Conservation (phyloP, 2,888 invertebrate species). For the Trachelus tabidus region DNA sequence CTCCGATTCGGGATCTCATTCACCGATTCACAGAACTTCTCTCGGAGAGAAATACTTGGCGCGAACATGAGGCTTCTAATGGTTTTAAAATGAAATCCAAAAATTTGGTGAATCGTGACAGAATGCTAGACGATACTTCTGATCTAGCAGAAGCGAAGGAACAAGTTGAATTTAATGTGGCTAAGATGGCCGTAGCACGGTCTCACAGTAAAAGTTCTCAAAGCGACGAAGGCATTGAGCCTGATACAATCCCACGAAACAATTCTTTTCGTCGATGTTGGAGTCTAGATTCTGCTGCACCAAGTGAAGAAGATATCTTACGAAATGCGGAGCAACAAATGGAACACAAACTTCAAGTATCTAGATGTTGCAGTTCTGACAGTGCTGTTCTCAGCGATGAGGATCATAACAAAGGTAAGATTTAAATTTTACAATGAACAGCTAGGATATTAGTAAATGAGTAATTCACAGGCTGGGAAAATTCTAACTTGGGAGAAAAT, state of each 20-base stretch:
- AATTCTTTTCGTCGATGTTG: conserved; percentile 59
- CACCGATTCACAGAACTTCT: conserved; percentile 16
- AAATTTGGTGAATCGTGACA: conserved; percentile 18
- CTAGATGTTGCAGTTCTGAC: conserved; percentile 68
- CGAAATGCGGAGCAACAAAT: conserved; percentile 32
- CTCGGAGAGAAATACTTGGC: conserved; percentile 4
- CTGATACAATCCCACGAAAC: conserved; percentile 40
- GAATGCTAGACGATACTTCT: conserved; percentile 18
- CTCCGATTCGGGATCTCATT: conserved; percentile 8
- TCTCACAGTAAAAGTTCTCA: conserved; percentile 53
- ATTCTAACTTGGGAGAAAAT: conserved; percentile 42
- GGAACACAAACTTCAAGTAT: conserved; percentile 53
- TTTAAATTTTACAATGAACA: neutral
- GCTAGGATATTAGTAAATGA: neutral
- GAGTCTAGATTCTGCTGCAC: conserved; percentile 69
- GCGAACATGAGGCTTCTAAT: conserved; percentile 10
- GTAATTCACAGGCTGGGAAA: conserved; percentile 48
- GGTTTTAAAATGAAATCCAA: conserved; percentile 40
- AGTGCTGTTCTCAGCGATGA: conserved; percentile 70
- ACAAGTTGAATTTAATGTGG: conserved; percentile 50
- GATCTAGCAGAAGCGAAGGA: conserved; percentile 46
- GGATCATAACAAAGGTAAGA: conserved; percentile 60
- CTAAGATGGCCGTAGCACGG: conserved; percentile 44
- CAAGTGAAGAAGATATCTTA: conserved; percentile 67
- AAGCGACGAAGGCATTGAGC: conserved; percentile 61